Conservation (phyloP, 1,140 invertebrate species). For the Formica selysi region DNA sequence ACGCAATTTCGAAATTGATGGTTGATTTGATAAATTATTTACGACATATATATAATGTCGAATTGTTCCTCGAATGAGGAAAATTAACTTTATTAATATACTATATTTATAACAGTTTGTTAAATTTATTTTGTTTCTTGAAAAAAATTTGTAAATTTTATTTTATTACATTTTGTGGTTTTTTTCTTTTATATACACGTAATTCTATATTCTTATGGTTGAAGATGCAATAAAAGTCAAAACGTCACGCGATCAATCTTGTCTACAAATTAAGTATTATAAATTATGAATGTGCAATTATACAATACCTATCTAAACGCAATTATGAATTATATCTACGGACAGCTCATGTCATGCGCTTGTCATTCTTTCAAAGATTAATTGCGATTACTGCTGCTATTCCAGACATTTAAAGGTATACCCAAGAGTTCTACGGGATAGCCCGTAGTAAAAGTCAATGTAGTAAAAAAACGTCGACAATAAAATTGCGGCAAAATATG, state of each 20-base stretch:
- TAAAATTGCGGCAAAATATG: constrained; percentile 30
- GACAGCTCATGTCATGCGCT: neutral
- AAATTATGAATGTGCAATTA: constrained; percentile 4
- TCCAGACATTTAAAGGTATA: neutral
- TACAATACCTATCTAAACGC: neutral
- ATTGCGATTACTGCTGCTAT: constrained; percentile 1
- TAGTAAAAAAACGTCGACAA: constrained; percentile 8
- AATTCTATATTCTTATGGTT: neutral
- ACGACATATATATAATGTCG: neutral
- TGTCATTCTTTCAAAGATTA: neutral
- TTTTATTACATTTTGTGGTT: neutral
- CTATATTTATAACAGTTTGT: neutral
- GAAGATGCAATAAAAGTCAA: neutral
- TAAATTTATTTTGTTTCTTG: neutral
- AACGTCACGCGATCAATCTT: neutral
- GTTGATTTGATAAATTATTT: neutral
- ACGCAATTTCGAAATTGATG: constrained; percentile 1
- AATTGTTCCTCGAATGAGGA: neutral
- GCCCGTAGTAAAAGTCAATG: constrained; percentile 1
- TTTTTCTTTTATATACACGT: neutral
- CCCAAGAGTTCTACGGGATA: neutral
- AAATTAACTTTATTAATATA: neutral
- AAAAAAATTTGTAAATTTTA: neutral
- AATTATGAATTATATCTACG: constrained; percentile 18
- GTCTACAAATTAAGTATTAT: neutral